Evolutionary conservation across 1,140 invertebrate species (phyloP).

Genomic region (Asbolus verrucosus): DNA sequence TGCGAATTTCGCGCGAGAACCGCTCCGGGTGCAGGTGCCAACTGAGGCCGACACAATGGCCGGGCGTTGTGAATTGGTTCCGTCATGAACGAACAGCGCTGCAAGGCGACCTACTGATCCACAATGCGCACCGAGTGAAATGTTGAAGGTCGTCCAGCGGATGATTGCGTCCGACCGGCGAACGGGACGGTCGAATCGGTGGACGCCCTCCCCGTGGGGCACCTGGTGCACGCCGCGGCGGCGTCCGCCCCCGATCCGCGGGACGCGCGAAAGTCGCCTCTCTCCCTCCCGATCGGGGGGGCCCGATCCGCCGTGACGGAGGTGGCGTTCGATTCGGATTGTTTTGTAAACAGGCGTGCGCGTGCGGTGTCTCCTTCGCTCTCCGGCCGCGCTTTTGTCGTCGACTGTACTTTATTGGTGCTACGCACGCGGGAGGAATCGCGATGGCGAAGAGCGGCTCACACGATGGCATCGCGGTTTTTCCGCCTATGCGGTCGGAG

Average conservation of each 20-base stretch:
- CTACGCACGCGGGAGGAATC: slow-evolving; percentile 34
- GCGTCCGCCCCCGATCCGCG: too few species aligned
- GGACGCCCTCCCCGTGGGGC: too few species aligned
- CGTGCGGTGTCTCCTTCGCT: slow-evolving; percentile 9
- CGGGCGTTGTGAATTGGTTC: slow-evolving; percentile 23
- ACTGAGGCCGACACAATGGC: slow-evolving; percentile 8
- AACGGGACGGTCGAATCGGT: neutral
- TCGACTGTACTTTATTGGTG: slow-evolving; percentile 27
- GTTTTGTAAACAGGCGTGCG: slow-evolving; percentile 41
- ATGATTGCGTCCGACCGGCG: neutral
- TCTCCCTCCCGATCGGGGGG: too few species aligned
- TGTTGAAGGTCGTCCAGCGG: slow-evolving; percentile 19
- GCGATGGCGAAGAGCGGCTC: neutral
- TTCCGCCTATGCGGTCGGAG: too few species aligned
- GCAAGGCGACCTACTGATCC: slow-evolving; percentile 34
- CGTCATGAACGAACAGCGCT: slow-evolving; percentile 32
- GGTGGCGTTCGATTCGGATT: slow-evolving; percentile 17
- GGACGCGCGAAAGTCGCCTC: too few species aligned
- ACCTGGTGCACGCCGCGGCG: too few species aligned
- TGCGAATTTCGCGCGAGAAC: too few species aligned
- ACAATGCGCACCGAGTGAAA: slow-evolving; percentile 28
- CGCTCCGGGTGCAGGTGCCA: neutral
- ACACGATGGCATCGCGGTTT: neutral
- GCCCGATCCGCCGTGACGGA: slow-evolving; percentile 9
- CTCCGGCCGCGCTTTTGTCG: slow-evolving; percentile 14